phyloP scores from a whole-genome alignment of 2,888 invertebrate species.

The Drosophila antonietae region DNA sequence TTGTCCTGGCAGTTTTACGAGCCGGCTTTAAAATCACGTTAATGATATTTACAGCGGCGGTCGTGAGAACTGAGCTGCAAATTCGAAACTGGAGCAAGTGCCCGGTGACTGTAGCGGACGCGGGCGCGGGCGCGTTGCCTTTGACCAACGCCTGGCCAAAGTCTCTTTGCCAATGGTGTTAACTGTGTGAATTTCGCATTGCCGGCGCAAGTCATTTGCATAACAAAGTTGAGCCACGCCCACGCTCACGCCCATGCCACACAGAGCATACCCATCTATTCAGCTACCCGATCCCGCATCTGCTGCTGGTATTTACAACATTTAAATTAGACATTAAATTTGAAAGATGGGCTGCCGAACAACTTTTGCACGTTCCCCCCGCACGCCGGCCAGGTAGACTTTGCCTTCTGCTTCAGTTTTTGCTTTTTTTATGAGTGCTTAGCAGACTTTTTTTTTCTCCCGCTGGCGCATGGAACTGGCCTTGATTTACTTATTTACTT shows the following conservation, averaged over 20 bases:
- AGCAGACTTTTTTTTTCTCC: slow-evolving; percentile 38
- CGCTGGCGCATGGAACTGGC: slow-evolving; percentile 32
- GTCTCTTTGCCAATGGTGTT: slow-evolving; percentile 58
- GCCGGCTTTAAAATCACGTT: slow-evolving; percentile 78
- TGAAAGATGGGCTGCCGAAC: slow-evolving; percentile 75
- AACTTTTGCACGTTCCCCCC: slow-evolving; percentile 46
- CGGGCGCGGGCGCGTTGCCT: slow-evolving; percentile 25
- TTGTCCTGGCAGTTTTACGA: slow-evolving; percentile 70
- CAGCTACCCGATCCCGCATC: background rate
- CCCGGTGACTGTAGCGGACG: background rate
- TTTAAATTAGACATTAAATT: slow-evolving; percentile 80
- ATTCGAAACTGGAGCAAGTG: slow-evolving; percentile 56
- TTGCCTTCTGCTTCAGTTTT: background rate
- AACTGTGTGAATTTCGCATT: slow-evolving; percentile 71
- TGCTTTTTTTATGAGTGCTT: slow-evolving; percentile 36
- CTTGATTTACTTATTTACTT: slow-evolving; percentile 75
- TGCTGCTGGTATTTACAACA: slow-evolving; percentile 70
- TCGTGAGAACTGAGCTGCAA: slow-evolving; percentile 48
- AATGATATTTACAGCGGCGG: slow-evolving; percentile 75
- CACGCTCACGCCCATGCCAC: slow-evolving; percentile 4
- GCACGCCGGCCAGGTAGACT: slow-evolving; percentile 52
- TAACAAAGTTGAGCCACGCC: slow-evolving; percentile 71
- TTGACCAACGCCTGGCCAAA: slow-evolving; percentile 39
- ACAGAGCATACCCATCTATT: slow-evolving; percentile 8
- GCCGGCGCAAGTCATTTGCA: slow-evolving; percentile 70